These are phyloP conservation scores for Anableps anableps DNA, from an alignment of 2,797 vertebrate genomes.

Conservation along the genomic window DNA sequence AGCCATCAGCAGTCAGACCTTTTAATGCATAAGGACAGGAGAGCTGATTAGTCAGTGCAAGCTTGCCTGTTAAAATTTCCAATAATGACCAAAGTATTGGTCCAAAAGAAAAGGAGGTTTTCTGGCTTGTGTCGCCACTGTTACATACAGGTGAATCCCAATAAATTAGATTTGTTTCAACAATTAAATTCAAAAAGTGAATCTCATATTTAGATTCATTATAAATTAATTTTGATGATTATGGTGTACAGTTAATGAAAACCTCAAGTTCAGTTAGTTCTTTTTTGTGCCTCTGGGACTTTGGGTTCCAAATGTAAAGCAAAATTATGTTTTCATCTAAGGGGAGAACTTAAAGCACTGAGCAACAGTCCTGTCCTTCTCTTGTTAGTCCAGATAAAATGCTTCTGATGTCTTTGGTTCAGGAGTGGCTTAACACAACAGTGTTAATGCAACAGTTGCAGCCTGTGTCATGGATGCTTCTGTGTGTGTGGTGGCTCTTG, in stretches of 20 bases:
- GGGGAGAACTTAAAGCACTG: too few species aligned
- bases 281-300: too few species aligned
- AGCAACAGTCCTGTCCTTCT: too few species aligned
- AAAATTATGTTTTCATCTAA: too few species aligned
- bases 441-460: too few species aligned
- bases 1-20: constrained; percentile 37
- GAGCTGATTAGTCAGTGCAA: constrained; percentile 37
- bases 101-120: constrained; percentile 6
- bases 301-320: too few species aligned
- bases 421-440: too few species aligned
- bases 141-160: background rate
- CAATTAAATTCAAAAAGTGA: background rate
- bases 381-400: too few species aligned
- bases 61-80: constrained; percentile 2
- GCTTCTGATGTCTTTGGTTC: too few species aligned
- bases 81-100: background rate
- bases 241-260: background rate
- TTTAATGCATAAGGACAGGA: constrained; percentile 19
- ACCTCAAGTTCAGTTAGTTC: background rate
- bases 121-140: background rate
- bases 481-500: too few species aligned
- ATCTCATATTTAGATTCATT: background rate
- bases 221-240: background rate
- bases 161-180: background rate
- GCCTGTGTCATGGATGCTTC: too few species aligned